Conservation (phyloP, 1,140 invertebrate genomes). For the Calliphora vicina region DNA sequence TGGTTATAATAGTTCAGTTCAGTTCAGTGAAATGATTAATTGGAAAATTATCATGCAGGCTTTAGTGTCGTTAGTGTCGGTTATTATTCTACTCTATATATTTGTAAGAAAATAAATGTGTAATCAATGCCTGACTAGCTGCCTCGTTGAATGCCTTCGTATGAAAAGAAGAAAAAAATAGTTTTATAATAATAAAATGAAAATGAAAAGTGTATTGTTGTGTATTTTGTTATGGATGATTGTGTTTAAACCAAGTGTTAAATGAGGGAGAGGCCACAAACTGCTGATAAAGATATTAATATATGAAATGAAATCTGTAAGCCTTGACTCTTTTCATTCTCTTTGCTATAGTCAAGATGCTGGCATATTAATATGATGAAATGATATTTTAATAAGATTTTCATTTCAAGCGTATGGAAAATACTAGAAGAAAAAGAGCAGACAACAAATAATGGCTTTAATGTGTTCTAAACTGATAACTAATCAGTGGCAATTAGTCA, state of each 20-base stretch:
- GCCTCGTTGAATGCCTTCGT: no score
- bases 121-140: background rate
- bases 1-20: no score
- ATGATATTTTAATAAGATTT: conserved; percentile 4
- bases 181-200: background rate
- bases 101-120: background rate
- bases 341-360: no score
- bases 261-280: background rate
- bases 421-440: background rate
- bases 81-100: background rate
- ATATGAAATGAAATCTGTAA: background rate
- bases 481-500: background rate
- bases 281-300: conserved; percentile 25
- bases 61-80: conserved; percentile 25
- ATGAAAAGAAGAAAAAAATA: background rate
- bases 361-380: conserved; percentile 3
- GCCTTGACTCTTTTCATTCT: no score
- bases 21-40: conserved; percentile 23
- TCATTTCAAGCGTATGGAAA: no score
- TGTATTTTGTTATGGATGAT: conserved; percentile 14
- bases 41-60: conserved; percentile 35
- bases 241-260: conserved; percentile 10
- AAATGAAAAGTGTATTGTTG: conserved; percentile 28
- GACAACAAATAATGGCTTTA: background rate
- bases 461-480: conserved; percentile 16